Evolutionary conservation across 2,797 vertebrate species (phyloP).

Genomic region (Sebastes paucispinis): DNA sequence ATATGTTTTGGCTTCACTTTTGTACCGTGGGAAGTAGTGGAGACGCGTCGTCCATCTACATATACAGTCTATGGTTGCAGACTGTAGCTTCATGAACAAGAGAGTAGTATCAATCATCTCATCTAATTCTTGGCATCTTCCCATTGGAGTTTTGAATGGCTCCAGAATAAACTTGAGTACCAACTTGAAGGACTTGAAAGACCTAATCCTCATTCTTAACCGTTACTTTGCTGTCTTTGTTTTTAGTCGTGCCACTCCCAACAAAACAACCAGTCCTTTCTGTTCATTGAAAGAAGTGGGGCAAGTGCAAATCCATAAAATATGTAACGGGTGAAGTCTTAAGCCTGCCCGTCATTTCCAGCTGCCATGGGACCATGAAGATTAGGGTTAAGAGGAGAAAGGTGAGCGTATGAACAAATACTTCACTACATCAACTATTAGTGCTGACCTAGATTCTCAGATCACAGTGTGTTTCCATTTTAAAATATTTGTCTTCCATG

Average conservation of each 20-base stretch:
- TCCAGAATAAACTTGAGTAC: background rate
- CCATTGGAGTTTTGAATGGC: background rate
- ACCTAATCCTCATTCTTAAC: background rate
- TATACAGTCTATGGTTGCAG: no score
- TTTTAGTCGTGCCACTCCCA: constrained; percentile 24
- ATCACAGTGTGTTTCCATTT: background rate
- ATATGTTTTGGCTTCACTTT: no score
- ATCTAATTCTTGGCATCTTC: background rate
- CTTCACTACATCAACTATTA: constrained; percentile 23
- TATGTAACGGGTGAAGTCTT: constrained; percentile 66
- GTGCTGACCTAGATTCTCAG: constrained; percentile 70
- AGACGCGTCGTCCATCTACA: no score
- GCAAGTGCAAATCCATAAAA: constrained; percentile 72
- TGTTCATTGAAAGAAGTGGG: constrained; percentile 51
- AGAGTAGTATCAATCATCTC: background rate
- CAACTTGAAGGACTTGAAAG: background rate
- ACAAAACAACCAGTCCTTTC: constrained; percentile 26
- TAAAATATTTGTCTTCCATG: background rate
- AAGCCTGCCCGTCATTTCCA: constrained; percentile 50
- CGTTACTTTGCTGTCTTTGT: constrained; percentile 23
- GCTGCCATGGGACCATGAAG: constrained; percentile 33
- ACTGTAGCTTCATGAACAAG: background rate
- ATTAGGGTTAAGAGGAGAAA: constrained; percentile 56
- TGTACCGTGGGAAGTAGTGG: no score
- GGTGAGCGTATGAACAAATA: constrained; percentile 34